phyloP scores from a whole-genome alignment of 1,140 invertebrate genomes.

The Anastrepha ludens region DNA sequence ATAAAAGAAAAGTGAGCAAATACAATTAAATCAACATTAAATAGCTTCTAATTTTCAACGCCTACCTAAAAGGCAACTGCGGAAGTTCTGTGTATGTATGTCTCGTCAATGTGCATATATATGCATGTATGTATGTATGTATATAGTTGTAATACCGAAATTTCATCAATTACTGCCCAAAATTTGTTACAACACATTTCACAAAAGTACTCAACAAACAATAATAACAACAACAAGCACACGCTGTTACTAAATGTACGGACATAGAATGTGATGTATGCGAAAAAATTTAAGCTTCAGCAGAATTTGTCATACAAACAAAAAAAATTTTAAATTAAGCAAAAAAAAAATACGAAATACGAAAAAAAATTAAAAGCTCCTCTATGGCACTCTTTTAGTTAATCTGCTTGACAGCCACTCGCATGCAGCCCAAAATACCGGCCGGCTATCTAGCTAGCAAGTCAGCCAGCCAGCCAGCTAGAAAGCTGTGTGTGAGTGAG shows the following conservation, averaged over 20 bases:
- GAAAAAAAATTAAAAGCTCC: constrained; percentile 34
- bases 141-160: not conserved
- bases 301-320: constrained; percentile 33
- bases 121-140: not conserved
- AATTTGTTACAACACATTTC: constrained; percentile 3
- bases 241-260: not conserved
- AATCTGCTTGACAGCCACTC: not conserved
- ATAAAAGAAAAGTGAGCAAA: not conserved
- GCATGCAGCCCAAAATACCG: not conserved
- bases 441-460: not conserved
- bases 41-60: not conserved
- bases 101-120: too few relatives aligned
- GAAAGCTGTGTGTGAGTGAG: not conserved
- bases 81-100: not conserved
- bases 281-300: constrained; percentile 30
- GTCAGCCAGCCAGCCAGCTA: not conserved
- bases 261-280: not conserved
- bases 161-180: not conserved
- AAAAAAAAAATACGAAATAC: not conserved
- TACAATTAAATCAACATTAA: not conserved
- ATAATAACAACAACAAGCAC: not conserved
- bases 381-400: not conserved
- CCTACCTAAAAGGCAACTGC: constrained; percentile 4
- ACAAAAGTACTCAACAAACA: not conserved
- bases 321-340: constrained; percentile 11